These are phyloP conservation scores for Falcaria lacertinaria DNA, from an alignment of 2,888 invertebrate genomes.

Conservation along the genomic window DNA sequence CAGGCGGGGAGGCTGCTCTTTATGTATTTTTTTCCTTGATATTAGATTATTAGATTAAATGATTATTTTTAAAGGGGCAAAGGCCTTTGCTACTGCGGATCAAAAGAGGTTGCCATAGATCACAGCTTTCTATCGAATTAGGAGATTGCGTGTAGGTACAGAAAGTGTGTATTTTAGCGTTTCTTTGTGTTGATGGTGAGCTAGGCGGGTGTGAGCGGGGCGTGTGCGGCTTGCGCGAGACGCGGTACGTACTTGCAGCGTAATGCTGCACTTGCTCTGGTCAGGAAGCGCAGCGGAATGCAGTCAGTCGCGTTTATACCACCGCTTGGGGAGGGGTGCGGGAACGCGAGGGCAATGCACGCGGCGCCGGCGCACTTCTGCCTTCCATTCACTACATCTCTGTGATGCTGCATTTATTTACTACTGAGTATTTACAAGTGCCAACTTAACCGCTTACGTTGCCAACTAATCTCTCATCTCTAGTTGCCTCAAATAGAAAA, in stretches of 20 bases:
- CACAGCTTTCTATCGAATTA: conserved; percentile 45
- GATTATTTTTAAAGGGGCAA: conserved; percentile 59
- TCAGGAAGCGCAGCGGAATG: conserved; percentile 79
- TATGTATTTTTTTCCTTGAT: too few relatives aligned
- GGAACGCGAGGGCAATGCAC: conserved; percentile 64
- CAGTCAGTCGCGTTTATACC: conserved; percentile 75
- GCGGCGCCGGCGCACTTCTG: conserved; percentile 64
- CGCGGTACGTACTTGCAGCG: conserved; percentile 63
- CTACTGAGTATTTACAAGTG: conserved; percentile 18
- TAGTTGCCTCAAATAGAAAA: too few relatives aligned
- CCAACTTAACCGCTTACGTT: conserved; percentile 10
- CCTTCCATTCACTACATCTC: conserved; percentile 63
- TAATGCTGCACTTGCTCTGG: conserved; percentile 77
- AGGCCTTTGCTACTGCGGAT: conserved; percentile 37
- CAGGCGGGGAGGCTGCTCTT: conserved; percentile 39
- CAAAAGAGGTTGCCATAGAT: conserved; percentile 44
- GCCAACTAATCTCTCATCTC: too few relatives aligned
- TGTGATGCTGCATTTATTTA: conserved; percentile 56
- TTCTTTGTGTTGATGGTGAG: conserved; percentile 47
- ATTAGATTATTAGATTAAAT: conserved; percentile 61
- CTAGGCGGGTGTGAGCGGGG: conserved; percentile 31
- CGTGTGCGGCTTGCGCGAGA: conserved; percentile 23
- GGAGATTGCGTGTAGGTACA: conserved; percentile 29
- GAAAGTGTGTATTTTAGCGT: conserved; percentile 25
- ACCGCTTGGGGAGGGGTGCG: conserved; percentile 40